Percentiles rank a stretch among this genome's conserved stretches.
Conservation (phyloP, 2,888 invertebrate genomes). For the Nomada lathburiana region DNA sequence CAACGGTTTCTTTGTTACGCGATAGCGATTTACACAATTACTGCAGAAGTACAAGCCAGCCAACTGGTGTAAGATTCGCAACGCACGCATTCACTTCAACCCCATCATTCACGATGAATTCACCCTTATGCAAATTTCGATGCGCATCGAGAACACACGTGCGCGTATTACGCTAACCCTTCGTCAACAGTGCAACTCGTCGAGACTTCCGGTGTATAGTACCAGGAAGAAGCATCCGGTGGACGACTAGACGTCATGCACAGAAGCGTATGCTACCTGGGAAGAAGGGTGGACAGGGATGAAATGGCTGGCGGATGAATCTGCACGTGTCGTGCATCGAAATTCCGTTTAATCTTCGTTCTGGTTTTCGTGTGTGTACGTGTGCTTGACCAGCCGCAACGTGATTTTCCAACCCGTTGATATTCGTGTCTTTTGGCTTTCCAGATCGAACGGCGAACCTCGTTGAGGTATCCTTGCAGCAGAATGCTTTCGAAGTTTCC, state of each 20-base stretch:
- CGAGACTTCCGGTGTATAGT: constrained; percentile 64
- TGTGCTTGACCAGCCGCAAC: constrained; percentile 14
- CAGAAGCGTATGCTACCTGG: constrained; percentile 24
- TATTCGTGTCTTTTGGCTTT: constrained; percentile 33
- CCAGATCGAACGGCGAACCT: constrained; percentile 39
- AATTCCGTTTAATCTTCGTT: constrained; percentile 65
- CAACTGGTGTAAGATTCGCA: background rate
- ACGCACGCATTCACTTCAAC: background rate
- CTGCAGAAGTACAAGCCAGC: too few relatives aligned
- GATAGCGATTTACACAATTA: too few relatives aligned
- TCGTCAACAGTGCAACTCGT: constrained; percentile 33
- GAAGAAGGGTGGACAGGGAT: constrained; percentile 17
- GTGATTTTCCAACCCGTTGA: constrained; percentile 31
- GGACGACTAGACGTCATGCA: constrained; percentile 37
- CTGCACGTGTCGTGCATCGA: constrained; percentile 59
- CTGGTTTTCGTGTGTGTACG: background rate
- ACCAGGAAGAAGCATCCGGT: constrained; percentile 47
- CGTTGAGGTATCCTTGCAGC: background rate
- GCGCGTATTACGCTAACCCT: constrained; percentile 15
- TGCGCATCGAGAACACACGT: background rate
- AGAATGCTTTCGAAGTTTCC: too few relatives aligned
- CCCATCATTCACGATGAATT: background rate
- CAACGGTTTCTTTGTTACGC: too few relatives aligned
- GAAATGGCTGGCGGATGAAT: constrained; percentile 40
- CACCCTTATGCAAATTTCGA: background rate